These are phyloP conservation scores for Caerostris extrusa DNA, from an alignment of 1,140 invertebrate genomes.

Conservation along the genomic window DNA sequence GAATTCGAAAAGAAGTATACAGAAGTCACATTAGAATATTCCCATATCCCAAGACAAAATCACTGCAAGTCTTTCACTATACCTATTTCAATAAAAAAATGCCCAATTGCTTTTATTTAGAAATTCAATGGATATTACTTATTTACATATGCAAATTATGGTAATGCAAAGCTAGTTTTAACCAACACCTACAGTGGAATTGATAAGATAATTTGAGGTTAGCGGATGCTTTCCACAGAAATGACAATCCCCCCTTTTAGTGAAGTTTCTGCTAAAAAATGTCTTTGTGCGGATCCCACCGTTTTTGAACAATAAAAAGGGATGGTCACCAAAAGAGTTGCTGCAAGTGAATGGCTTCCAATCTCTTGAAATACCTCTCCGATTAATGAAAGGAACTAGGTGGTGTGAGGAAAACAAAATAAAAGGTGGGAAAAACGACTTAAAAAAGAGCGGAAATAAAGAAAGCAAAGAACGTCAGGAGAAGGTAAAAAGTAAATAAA, in stretches of 20 bases:
- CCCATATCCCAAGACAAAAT: too few species aligned
- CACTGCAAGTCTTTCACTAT: too few species aligned
- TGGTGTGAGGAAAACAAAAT: background rate
- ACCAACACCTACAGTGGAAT: background rate
- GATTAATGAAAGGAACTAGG: slow-evolving; percentile 44
- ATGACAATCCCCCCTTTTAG: background rate
- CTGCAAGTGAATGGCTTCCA: slow-evolving; percentile 1
- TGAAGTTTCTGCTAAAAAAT: background rate
- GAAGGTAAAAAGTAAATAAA: too few species aligned
- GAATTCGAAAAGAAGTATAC: too few species aligned
- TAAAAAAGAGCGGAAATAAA: background rate
- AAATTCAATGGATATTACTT: background rate
- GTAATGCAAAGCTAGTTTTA: background rate
- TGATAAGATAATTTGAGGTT: background rate
- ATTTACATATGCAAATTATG: background rate
- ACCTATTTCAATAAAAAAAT: too few species aligned
- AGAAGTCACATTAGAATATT: too few species aligned
- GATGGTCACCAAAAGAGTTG: background rate
- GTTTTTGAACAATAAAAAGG: background rate
- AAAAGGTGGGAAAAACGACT: background rate
- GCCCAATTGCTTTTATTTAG: too few species aligned
- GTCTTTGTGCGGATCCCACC: background rate
- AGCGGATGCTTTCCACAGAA: background rate
- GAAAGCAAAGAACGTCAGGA: too few species aligned
- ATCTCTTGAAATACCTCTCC: slow-evolving; percentile 13